These are phyloP conservation scores for Narcine bancroftii DNA, from an alignment of 2,113 vertebrate genomes.

Conservation along the genomic window DNA sequence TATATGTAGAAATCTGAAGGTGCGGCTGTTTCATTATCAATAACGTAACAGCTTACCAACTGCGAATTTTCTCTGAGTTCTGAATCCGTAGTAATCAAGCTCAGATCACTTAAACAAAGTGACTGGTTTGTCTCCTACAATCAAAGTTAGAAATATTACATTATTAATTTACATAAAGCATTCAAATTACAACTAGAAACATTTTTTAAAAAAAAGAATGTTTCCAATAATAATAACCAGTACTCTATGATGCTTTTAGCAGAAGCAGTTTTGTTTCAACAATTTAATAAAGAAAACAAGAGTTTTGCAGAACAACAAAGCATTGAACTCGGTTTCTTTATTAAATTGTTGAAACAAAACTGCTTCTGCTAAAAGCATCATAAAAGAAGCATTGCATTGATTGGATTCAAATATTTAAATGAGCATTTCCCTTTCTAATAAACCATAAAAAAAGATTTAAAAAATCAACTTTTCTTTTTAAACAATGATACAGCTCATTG, in stretches of 20 bases:
- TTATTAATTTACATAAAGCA: not conserved
- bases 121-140: slow-evolving; percentile 90
- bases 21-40: not conserved
- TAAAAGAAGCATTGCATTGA: not conserved
- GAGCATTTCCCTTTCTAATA: not conserved
- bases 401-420: not conserved
- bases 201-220: not conserved
- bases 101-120: slow-evolving; percentile 90
- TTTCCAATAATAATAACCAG: not conserved
- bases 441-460: too few relatives aligned
- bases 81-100: slow-evolving; percentile 89
- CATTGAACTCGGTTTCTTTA: not conserved
- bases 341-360: not conserved
- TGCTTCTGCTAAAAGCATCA: not conserved
- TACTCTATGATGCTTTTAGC: not conserved
- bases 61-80: slow-evolving; percentile 79
- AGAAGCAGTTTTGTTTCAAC: not conserved
- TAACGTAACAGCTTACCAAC: slow-evolving; percentile 63
- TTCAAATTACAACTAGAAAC: not conserved
- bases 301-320: not conserved
- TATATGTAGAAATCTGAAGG: not conserved
- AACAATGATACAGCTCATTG: too few relatives aligned
- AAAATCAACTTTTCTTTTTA: too few relatives aligned
- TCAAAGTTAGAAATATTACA: slow-evolving; percentile 31
- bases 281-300: not conserved